phyloP scores from a whole-genome alignment of 2,113 vertebrate species.

The Syngnathus typhle region DNA sequence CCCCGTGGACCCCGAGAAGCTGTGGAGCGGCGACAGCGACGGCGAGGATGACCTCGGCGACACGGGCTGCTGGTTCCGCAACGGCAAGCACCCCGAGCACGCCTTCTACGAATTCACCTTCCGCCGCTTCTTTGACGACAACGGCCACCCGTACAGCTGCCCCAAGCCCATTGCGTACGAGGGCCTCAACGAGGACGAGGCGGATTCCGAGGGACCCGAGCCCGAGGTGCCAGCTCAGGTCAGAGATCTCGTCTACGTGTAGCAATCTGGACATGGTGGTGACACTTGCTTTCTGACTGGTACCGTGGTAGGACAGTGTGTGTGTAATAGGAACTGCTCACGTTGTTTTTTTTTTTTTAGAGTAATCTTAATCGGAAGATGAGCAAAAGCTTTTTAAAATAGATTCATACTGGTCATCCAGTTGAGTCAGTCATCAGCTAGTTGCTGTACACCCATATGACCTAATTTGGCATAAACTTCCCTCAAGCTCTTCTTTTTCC shows the following conservation, averaged over 20 bases:
- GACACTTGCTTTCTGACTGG: not conserved
- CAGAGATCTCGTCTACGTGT: slow-evolving; percentile 90
- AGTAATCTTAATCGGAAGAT: not conserved
- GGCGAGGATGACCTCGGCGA: slow-evolving; percentile 82
- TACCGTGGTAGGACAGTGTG: not conserved
- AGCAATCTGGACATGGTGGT: slow-evolving; percentile 34
- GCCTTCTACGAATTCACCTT: slow-evolving; percentile 99
- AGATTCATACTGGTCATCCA: not conserved
- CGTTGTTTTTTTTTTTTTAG: no score
- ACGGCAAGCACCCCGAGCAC: slow-evolving; percentile 94
- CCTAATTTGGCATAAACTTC: not conserved
- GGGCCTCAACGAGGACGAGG: slow-evolving; percentile 72
- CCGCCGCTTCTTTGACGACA: slow-evolving; percentile 96
- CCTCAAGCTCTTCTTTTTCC: not conserved
- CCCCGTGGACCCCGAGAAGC: slow-evolving; percentile 93
- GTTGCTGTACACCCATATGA: not conserved
- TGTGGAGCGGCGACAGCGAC: slow-evolving; percentile 85
- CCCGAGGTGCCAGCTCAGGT: slow-evolving; percentile 64
- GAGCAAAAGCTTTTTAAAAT: not conserved
- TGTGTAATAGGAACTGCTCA: not conserved
- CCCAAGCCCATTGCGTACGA: slow-evolving; percentile 93
- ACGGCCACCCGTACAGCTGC: slow-evolving; percentile 95
- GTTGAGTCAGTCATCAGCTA: not conserved
- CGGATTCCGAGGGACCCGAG: slow-evolving; percentile 61
- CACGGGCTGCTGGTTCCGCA: slow-evolving; percentile 91